Evolutionary conservation across 2,888 invertebrate species (phyloP).

Genomic region (Trachelus stipa): DNA sequence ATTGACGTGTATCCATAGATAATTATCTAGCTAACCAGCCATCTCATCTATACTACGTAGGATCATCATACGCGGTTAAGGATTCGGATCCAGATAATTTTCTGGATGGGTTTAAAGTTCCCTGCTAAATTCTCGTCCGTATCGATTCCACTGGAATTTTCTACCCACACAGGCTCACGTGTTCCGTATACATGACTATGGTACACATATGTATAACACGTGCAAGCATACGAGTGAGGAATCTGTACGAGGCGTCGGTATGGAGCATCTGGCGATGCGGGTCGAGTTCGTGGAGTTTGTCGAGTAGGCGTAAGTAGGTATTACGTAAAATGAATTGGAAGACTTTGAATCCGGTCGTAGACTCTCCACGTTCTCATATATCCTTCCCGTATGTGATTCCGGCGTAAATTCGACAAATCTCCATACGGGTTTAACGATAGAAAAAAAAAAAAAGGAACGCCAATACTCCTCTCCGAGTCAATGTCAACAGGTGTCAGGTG

Average conservation of each 20-base stretch:
- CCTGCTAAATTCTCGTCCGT: background rate
- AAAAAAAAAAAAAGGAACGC: background rate
- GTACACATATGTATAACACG: background rate
- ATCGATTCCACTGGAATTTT: background rate
- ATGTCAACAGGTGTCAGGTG: background rate
- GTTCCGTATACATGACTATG: background rate
- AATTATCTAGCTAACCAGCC: background rate
- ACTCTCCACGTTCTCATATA: background rate
- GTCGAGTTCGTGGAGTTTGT: background rate
- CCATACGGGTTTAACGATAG: background rate
- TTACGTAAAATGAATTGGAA: background rate
- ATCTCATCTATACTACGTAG: background rate
- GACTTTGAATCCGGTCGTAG: background rate
- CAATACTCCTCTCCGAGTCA: background rate
- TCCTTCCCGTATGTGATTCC: background rate
- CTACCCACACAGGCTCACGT: background rate
- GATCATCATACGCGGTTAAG: background rate
- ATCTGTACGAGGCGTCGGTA: background rate
- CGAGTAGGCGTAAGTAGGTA: background rate
- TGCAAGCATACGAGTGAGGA: background rate
- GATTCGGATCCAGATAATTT: background rate
- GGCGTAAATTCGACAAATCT: background rate
- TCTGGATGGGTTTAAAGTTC: background rate
- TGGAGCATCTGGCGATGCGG: background rate
- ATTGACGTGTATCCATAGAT: background rate